A percentile compares a stretch with the other conserved stretches of the same genome.
phyloP scores from a whole-genome alignment of 2,888 invertebrate species.

The Cylindroiulus punctatus region DNA sequence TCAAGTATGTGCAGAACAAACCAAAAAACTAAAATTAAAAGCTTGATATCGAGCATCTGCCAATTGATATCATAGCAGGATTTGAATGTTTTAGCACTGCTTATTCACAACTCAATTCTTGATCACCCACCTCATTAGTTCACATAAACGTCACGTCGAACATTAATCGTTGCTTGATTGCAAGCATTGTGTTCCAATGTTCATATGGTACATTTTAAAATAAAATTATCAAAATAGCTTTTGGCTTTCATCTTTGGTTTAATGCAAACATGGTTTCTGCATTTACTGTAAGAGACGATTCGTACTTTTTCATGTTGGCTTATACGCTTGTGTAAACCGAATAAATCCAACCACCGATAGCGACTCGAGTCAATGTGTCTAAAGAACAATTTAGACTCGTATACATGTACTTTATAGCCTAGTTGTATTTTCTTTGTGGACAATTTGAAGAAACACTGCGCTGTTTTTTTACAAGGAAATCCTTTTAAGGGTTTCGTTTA shows the following conservation, averaged over 20 bases:
- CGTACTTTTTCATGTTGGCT: neutral
- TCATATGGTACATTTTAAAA: too few relatives aligned
- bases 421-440: neutral
- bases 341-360: neutral
- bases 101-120: too few relatives aligned
- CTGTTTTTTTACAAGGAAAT: slow-evolving; percentile 3
- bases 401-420: neutral
- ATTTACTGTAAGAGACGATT: neutral
- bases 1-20: too few relatives aligned
- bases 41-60: too few relatives aligned
- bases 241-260: neutral
- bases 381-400: neutral
- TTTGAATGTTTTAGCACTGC: too few relatives aligned
- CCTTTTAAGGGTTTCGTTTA: neutral
- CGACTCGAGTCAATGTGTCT: neutral
- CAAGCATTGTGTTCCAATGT: too few relatives aligned
- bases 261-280: neutral
- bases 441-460: neutral
- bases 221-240: too few relatives aligned
- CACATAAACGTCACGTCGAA: too few relatives aligned
- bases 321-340: neutral
- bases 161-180: too few relatives aligned
- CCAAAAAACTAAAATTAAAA: too few relatives aligned
- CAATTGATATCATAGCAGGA: too few relatives aligned
- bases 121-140: too few relatives aligned